phyloP scores from a whole-genome alignment of 2,113 vertebrate genomes.

The Eurystomus gularis region DNA sequence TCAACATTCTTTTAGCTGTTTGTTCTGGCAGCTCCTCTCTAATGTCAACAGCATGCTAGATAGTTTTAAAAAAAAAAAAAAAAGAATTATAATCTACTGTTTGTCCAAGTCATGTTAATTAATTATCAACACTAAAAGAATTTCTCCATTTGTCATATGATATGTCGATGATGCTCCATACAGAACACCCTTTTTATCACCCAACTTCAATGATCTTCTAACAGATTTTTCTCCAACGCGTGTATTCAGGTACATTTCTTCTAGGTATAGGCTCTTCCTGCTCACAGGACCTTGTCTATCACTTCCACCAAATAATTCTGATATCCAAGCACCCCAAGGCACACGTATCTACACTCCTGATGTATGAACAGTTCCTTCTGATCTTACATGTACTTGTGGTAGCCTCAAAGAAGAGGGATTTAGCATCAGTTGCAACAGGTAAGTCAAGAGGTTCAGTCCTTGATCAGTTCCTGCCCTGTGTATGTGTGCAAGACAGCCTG shows the following conservation, averaged over 20 bases:
- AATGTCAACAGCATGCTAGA: constrained; percentile 91
- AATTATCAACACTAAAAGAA: background rate
- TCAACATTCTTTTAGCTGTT: constrained; percentile 91
- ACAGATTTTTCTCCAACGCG: background rate
- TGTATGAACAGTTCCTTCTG: background rate
- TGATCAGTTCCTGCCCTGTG: background rate
- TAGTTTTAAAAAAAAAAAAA: background rate
- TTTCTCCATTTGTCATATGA: background rate
- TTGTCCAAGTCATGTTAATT: background rate
- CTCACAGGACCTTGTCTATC: background rate
- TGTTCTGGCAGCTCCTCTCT: constrained; percentile 95
- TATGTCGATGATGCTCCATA: background rate
- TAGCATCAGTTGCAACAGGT: background rate
- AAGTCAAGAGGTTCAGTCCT: background rate
- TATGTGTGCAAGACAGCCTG: background rate
- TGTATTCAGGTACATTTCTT: background rate
- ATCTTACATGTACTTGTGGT: background rate
- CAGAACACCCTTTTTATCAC: background rate
- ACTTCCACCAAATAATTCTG: background rate
- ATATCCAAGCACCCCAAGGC: background rate
- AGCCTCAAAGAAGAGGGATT: background rate
- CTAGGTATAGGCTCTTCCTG: background rate
- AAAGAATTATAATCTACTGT: background rate
- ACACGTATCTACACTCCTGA: rapidly evolving
- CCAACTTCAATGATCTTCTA: background rate